Evolutionary conservation across 1,140 invertebrate species (phyloP).

Genomic region (Drosophila parvula): DNA sequence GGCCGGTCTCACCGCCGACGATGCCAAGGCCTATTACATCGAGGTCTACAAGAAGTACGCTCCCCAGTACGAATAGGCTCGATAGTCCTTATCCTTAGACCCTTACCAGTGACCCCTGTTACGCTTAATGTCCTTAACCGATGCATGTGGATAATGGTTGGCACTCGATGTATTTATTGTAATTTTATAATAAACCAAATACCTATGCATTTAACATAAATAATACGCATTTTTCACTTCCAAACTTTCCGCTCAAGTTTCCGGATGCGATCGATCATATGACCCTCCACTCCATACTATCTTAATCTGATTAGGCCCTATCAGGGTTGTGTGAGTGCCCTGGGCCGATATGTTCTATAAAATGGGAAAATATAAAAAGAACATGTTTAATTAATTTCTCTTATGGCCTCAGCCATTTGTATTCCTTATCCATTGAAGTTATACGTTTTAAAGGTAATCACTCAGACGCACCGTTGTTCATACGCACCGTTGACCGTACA

Average conservation of each 20-base stretch:
- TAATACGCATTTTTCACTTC: background rate
- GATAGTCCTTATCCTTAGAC: slow-evolving; percentile 13
- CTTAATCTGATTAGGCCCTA: slow-evolving; percentile 22
- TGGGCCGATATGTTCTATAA: background rate
- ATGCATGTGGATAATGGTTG: slow-evolving; percentile 25
- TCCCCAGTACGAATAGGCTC: slow-evolving; percentile 75
- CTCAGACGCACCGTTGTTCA: background rate
- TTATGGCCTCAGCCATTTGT: too few relatives aligned
- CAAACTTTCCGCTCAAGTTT: slow-evolving; percentile 20
- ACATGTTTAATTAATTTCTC: background rate
- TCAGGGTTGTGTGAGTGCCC: background rate
- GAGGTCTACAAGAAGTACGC: slow-evolving; percentile 89
- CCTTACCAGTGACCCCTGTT: background rate
- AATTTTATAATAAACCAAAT: slow-evolving; percentile 56
- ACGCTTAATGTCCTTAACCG: background rate
- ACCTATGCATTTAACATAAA: slow-evolving; percentile 37
- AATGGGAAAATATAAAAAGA: background rate
- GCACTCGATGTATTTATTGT: slow-evolving; percentile 48
- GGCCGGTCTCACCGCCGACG: slow-evolving; percentile 91
- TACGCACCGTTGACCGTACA: background rate
- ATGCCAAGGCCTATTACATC: slow-evolving; percentile 94
- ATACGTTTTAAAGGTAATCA: background rate
- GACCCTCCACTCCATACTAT: slow-evolving; percentile 15
- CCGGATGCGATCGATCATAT: slow-evolving; percentile 21
- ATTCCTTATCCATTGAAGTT: background rate